Evolutionary conservation across 1,140 invertebrate genomes (phyloP), one percentile per base, ranked within the genome.

Genomic region (Palaemon carinicauda): DNA sequence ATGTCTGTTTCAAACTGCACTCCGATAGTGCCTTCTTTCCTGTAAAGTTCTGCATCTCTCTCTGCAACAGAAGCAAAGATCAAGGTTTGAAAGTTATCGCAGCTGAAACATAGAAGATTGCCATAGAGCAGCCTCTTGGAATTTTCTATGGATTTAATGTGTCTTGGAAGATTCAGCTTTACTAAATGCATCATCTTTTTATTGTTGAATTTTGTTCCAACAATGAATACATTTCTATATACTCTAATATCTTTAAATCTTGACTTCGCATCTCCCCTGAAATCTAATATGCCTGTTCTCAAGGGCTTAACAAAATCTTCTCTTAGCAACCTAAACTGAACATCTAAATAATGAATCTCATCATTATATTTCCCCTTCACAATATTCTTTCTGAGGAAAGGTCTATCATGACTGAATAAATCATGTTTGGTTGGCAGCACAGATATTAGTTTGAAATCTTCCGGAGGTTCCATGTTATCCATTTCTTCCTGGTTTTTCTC

Each of bases 321-420:
- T 15, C 95, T 91, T 27, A 97, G 91, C 3, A 96, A 91, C 15
- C 95, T 91, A 90, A 95, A 96, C 89, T 97, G 96, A 0, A 95
- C 92, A 89, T 96, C 95, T 15, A 97, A 91, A 90, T 97, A 97
- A 88, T 96, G 94, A 33, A 95, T 92, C 0, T 94, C 91, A 90
- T 93, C 91, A 9, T 91, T 88, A 90, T 95, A 96, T 0, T 91
- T 89, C 3, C 94, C 95, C 50, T 93, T 89, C 0, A 93, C 90
- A 60, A 94, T 93, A 90, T 95, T 95, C 15, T 92, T 91, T 3
- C 94, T 91, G 14, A 95, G 87, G 91, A 92, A 94, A 19, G 86
- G 86, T 21, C 71, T 52, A 1, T 82, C 24, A n/a, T 50, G 15
- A 50, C 19, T 56, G 3, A 29, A 12, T 17, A 89, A 56, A 19